These are phyloP conservation scores for Limnothrissa miodon DNA, from an alignment of 2,113 vertebrate genomes.

Conservation along the genomic window DNA sequence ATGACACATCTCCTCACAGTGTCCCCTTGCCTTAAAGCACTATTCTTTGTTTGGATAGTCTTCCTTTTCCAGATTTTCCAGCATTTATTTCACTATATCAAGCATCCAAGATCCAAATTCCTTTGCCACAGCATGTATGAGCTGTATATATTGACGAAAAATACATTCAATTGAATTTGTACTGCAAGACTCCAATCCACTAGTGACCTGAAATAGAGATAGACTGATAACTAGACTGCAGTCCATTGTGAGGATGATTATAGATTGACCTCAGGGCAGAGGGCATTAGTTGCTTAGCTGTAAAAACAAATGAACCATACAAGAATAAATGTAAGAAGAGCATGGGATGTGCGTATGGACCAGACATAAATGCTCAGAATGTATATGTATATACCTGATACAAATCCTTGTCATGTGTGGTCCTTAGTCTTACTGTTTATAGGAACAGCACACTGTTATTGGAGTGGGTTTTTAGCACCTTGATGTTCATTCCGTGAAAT, in stretches of 20 bases:
- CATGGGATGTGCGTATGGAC: too few relatives aligned
- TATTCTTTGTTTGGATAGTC: too few relatives aligned
- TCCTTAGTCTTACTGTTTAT: background rate
- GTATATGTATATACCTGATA: background rate
- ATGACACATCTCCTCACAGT: too few relatives aligned
- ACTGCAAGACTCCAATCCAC: too few relatives aligned
- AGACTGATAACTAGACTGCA: background rate
- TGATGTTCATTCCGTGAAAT: background rate
- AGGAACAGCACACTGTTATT: background rate
- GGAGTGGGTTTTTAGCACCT: background rate
- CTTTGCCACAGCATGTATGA: too few relatives aligned
- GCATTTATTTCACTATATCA: too few relatives aligned
- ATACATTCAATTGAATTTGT: too few relatives aligned
- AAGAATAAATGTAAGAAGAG: background rate
- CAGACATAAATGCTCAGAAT: background rate
- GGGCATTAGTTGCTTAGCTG: background rate
- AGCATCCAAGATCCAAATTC: too few relatives aligned
- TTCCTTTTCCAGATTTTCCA: too few relatives aligned
- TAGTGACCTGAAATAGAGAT: background rate
- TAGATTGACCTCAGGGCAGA: too few relatives aligned
- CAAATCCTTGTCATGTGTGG: background rate
- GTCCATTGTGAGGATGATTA: background rate
- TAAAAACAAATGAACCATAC: background rate
- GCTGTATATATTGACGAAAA: too few relatives aligned
- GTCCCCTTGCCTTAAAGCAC: too few relatives aligned